phyloP scores from a whole-genome alignment of 1,140 invertebrate genomes.

The Aphelinus atriplicis region DNA sequence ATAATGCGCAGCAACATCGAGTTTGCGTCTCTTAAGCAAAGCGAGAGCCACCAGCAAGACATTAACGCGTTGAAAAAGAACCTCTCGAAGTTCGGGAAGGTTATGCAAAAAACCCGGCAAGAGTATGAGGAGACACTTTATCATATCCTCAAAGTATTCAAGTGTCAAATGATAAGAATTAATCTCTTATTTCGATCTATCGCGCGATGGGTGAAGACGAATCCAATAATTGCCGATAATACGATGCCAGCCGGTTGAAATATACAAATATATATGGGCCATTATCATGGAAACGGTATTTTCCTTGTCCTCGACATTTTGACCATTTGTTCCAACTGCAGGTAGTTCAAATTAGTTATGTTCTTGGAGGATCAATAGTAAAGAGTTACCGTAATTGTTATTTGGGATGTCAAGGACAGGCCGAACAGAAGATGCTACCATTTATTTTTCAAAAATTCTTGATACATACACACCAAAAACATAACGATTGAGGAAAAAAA shows the following conservation, averaged over 20 bases:
- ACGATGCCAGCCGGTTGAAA: no score
- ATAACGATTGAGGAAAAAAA: no score
- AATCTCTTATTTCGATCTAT: not conserved
- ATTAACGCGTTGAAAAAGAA: slow-evolving; percentile 44
- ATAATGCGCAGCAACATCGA: slow-evolving; percentile 54
- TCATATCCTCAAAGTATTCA: slow-evolving; percentile 44
- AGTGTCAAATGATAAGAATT: slow-evolving; percentile 18
- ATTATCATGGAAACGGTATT: not conserved
- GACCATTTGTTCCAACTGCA: not conserved
- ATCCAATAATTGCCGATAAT: not conserved
- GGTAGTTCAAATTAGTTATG: no score
- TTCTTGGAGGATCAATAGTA: no score
- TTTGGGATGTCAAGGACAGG: no score
- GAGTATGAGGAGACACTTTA: slow-evolving; percentile 51
- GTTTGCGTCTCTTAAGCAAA: slow-evolving; percentile 39
- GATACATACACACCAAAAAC: no score
- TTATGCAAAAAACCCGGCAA: slow-evolving; percentile 43
- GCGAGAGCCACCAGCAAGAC: slow-evolving; percentile 43
- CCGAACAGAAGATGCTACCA: no score
- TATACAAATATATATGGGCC: not conserved
- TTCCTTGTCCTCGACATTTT: not conserved
- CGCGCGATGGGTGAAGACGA: not conserved
- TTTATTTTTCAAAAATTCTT: no score
- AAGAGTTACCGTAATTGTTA: no score
- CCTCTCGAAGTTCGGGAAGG: slow-evolving; percentile 46